Base-by-base conservation (phyloP, 2,113 vertebrate species). In the Trogon surrucura region DNA sequence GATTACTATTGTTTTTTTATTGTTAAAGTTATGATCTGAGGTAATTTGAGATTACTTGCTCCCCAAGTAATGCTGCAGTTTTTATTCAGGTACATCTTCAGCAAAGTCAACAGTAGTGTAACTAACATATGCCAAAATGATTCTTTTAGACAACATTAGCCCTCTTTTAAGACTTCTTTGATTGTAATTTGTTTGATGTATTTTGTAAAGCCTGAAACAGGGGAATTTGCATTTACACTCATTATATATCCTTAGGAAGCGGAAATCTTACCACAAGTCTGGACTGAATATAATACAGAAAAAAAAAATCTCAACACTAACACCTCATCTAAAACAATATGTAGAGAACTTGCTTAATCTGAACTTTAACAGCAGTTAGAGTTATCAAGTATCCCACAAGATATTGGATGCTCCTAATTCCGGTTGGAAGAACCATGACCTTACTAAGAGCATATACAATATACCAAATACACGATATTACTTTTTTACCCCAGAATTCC, bases 31-130 rank as follows among this genome's bases (percentile, higher is more conserved):
- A 93, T 74, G 38, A 67, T 61, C 54, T 34, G 30, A 50, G 7
- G 70, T 79, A 81, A 93, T 65, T 79, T 62, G 91, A 94, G 22
- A 75, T 71, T 74, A 74, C 11, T 86, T 90, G 77, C 36, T 85
- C 79, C 32, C 14, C 18, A 47, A 60, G 69, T 78, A 74, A 67
- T 67, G 56, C 21, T 74, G 21, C 26, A 74, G 79, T 74, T n/a
- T 90, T 91, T 84, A 74, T 60, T 88, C 56, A 72, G 77, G 32
- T 80, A 20, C 79, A 66, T 66, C 30, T 81, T 83, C 38, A 85
- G 60, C 82, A 73, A 51, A 83, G 38, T 64, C 64, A 90, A 51
- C 5, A 84, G 6, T 2, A 75, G 21, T 5, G 4, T 54, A 86
- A 92, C 23, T 51, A 78, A 53, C 85, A 71, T 15, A 3, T 60